Percentiles rank a stretch among this genome's conserved stretches.
These are phyloP conservation scores for Calameuta pallipes DNA, from an alignment of 2,888 invertebrate species.

Conservation along the genomic window DNA sequence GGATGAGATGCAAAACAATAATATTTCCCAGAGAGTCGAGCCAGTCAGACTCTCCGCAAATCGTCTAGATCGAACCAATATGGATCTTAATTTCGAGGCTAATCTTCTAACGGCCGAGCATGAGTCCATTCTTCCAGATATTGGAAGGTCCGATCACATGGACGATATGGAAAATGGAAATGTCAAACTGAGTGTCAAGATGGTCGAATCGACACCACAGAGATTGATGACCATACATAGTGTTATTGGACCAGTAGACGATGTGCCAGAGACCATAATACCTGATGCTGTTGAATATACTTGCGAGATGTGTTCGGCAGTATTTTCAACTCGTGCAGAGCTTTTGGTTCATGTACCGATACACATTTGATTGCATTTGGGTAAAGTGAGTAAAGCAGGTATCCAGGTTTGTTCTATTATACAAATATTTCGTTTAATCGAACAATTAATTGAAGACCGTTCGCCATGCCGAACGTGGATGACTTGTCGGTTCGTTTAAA, in stretches of 20 bases:
- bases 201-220: constrained; percentile 52
- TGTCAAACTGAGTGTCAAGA: constrained; percentile 56
- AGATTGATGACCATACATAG: constrained; percentile 25
- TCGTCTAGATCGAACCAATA: constrained; percentile 50
- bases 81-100: constrained; percentile 58
- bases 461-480: not conserved
- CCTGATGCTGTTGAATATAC: constrained; percentile 73
- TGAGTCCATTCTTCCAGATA: constrained; percentile 55
- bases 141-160: constrained; percentile 40
- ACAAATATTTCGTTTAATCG: constrained; percentile 7
- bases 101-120: constrained; percentile 45
- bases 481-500: not conserved
- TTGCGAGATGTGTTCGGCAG: constrained; percentile 86
- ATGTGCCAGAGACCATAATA: constrained; percentile 67
- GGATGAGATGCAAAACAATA: constrained; percentile 33
- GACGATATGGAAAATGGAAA: constrained; percentile 38
- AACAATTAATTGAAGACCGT: not conserved
- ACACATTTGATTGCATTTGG: constrained; percentile 76
- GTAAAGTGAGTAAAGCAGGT: constrained; percentile 1
- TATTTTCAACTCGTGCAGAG: constrained; percentile 80
- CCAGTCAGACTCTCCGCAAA: constrained; percentile 27
- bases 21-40: constrained; percentile 22
- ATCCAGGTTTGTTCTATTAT: constrained; percentile 16
- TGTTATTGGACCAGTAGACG: constrained; percentile 64
- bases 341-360: constrained; percentile 83